Evolutionary conservation across 2,888 invertebrate species (phyloP).

Genomic region (Troides oblongomaculatus): DNA sequence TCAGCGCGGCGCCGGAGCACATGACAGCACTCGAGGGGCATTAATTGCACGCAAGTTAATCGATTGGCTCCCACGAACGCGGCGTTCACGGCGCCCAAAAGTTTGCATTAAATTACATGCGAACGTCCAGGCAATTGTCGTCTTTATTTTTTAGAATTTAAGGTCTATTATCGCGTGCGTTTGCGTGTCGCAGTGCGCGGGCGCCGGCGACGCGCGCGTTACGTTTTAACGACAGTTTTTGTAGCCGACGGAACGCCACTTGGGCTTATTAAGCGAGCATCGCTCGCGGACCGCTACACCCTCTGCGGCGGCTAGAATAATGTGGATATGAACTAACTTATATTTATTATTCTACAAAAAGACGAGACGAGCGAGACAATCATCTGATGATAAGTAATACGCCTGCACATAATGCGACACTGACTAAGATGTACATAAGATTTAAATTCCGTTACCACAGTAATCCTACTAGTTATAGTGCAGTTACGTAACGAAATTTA

Average conservation of each 20-base stretch:
- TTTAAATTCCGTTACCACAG: too few species aligned
- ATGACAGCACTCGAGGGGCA: constrained; percentile 60
- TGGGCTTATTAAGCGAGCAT: constrained; percentile 70
- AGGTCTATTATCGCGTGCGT: constrained; percentile 11
- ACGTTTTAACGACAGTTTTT: constrained; percentile 59
- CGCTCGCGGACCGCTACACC: constrained; percentile 44
- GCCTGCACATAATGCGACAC: too few species aligned
- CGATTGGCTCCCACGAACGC: constrained; percentile 66
- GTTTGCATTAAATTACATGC: constrained; percentile 18
- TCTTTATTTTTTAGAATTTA: neutral
- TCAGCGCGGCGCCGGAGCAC: constrained; percentile 39
- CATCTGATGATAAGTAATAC: too few species aligned
- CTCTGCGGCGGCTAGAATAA: constrained; percentile 41
- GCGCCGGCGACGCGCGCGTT: constrained; percentile 30
- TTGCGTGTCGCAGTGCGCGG: neutral
- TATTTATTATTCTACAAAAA: too few species aligned
- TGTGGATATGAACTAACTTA: constrained; percentile 45
- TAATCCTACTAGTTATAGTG: too few species aligned
- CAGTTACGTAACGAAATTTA: too few species aligned
- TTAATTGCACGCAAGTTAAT: constrained; percentile 52
- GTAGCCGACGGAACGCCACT: constrained; percentile 65
- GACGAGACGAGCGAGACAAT: too few species aligned
- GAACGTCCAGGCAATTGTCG: constrained; percentile 12
- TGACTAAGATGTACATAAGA: too few species aligned
- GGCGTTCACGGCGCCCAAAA: constrained; percentile 28